Percentiles rank a stretch among this genome's conserved stretches.
Conservation (phyloP, 1,140 invertebrate genomes). For the Tachypleus tridentatus region DNA sequence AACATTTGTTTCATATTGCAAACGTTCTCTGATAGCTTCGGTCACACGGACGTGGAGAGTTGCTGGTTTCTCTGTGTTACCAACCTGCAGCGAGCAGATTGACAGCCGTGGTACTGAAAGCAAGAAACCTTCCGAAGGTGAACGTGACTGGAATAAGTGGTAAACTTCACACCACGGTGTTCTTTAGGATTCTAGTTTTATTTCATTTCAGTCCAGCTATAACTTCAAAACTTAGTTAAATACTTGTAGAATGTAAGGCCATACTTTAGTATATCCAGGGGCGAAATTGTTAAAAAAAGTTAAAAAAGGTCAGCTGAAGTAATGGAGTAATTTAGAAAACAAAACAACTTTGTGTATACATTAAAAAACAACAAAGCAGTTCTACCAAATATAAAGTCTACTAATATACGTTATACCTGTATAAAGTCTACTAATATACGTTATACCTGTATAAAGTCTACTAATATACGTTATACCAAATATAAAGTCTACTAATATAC, state of each 20-base stretch:
- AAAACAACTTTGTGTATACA: too few relatives aligned
- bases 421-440: too few relatives aligned
- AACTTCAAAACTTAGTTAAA: conserved; percentile 2
- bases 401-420: too few relatives aligned
- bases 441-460: too few relatives aligned
- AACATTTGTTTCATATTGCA: not conserved
- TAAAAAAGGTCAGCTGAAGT: too few relatives aligned
- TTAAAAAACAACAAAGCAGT: too few relatives aligned
- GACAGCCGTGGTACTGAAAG: conserved; percentile 85
- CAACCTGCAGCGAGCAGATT: conserved; percentile 75
- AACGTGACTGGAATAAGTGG: conserved; percentile 81
- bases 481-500: too few relatives aligned
- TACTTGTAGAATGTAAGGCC: not conserved
- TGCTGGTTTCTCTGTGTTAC: conserved; percentile 83
- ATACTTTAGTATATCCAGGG: not conserved
- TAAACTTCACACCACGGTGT: conserved; percentile 22
- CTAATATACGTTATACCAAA: too few relatives aligned
- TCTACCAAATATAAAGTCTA: too few relatives aligned
- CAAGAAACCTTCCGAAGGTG: conserved; percentile 86
- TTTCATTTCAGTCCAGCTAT: not conserved
- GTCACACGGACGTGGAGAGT: conserved; percentile 71
- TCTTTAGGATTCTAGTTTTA: too few relatives aligned
- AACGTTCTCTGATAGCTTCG: conserved; percentile 49
- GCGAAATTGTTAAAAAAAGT: not conserved
- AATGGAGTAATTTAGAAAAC: too few relatives aligned